Evolutionary conservation across 2,888 invertebrate species (phyloP), one percentile per base, ranked within the genome.

Genomic region (Tinea semifulvella): DNA sequence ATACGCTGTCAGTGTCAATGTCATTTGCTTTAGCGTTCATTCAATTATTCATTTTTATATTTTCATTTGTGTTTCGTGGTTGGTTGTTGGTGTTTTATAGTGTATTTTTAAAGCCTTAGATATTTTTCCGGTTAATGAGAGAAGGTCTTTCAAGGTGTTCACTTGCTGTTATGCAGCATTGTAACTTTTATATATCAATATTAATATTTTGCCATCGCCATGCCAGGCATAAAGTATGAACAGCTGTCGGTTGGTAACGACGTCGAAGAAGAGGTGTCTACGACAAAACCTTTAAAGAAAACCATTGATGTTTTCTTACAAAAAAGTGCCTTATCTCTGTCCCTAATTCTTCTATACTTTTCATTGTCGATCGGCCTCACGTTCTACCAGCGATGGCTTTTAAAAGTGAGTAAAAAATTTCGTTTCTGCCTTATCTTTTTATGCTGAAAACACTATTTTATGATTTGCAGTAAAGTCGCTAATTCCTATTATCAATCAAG

Each of bases 361-460:
- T 84, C 89, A 8, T 85, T 98, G 45, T 98, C 98, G 10, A 96
- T 99, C 57, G 91, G 95, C 38, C 85, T 99, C 44, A 98, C 97
- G 7, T 99, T 98, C 73, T 99, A 98, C 72, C 98, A 98, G 68
- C 88, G 96, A 84, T 91, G 92, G 88, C 86, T 98, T 45, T 85
- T 94, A 51, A 89, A 90, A 84, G 94, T 93, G 74, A 58, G 18
- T 18, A 4, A 2, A n/a, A 35, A 4, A 2, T 18, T 18, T 16
- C 18, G 16, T 36, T 36, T 8, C 11, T 28, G n/a, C n/a, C n/a
- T 7, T 28, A n/a, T 28, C n/a, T 28, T 28, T 11, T 8, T n/a
- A 6, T 28, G n/a, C 28, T 28, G 7, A n/a, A n/a, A 6, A 28
- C 11, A 28, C 4, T 11, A n/a, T 22, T 7, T 7, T 22, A 22